phyloP scores from a whole-genome alignment of 2,797 vertebrate species.

The Nannoperca australis region DNA sequence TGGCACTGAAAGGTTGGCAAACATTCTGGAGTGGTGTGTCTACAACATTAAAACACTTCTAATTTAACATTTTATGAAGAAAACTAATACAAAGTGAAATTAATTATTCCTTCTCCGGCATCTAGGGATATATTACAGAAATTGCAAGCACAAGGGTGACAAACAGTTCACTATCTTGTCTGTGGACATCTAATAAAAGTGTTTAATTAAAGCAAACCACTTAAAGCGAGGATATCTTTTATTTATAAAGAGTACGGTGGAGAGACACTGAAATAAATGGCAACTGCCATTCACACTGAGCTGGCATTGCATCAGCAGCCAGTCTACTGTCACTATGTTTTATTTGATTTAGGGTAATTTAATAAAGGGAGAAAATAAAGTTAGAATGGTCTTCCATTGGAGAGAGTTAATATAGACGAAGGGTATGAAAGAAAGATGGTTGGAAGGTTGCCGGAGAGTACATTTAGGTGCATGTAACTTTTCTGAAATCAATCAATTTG shows the following conservation, averaged over 20 bases:
- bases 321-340: slow-evolving; percentile 27
- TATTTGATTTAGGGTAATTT: slow-evolving; percentile 40
- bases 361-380: slow-evolving; percentile 46
- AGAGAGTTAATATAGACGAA: neutral
- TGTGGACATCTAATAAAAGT: slow-evolving; percentile 36
- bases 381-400: slow-evolving; percentile 23
- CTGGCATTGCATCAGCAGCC: slow-evolving; percentile 27
- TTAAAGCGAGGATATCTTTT: slow-evolving; percentile 18
- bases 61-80: slow-evolving; percentile 42
- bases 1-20: slow-evolving; percentile 29
- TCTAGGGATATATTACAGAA: slow-evolving; percentile 26
- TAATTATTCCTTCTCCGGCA: slow-evolving; percentile 8
- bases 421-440: neutral
- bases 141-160: neutral
- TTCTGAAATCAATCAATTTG: slow-evolving; percentile 4
- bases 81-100: slow-evolving; percentile 41
- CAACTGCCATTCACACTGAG: slow-evolving; percentile 13
- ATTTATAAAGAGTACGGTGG: slow-evolving; percentile 7
- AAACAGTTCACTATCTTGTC: neutral
- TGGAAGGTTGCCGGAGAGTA: slow-evolving; percentile 18
- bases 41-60: slow-evolving; percentile 16
- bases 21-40: slow-evolving; percentile 8
- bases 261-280: slow-evolving; percentile 35
- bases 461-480: neutral
- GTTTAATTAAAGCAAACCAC: slow-evolving; percentile 45